Conservation (phyloP, 2,113 vertebrate species). For the Sinocyclocheilus anshuiensis region DNA sequence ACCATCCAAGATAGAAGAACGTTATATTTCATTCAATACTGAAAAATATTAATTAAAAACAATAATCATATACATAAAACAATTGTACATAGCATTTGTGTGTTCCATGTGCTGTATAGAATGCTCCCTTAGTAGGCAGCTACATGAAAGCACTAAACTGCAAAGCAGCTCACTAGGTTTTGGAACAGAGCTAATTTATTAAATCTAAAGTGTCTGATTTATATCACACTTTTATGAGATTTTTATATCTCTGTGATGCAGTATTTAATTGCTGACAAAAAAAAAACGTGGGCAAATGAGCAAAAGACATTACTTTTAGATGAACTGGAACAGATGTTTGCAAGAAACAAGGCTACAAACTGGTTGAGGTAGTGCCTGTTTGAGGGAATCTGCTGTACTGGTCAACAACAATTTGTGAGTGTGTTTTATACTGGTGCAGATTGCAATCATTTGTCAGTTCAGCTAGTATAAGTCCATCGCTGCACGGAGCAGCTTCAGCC, state of each 20-base stretch:
- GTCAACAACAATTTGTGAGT: not conserved
- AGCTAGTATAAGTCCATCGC: conserved; percentile 26
- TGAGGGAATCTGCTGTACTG: not conserved
- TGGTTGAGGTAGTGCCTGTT: not conserved
- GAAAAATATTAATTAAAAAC: not conserved
- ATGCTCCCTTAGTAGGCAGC: not conserved
- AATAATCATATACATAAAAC: not conserved
- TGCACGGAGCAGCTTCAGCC: conserved; percentile 30
- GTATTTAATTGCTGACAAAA: not conserved
- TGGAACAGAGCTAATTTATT: not conserved
- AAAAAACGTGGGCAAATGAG: not conserved
- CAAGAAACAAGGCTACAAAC: not conserved
- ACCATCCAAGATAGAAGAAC: not conserved
- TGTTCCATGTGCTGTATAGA: not conserved
- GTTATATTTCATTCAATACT: not conserved
- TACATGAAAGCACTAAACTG: not conserved
- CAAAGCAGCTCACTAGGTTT: not conserved
- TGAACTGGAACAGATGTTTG: not conserved
- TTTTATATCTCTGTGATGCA: not conserved
- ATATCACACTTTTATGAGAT: not conserved
- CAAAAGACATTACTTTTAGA: not conserved
- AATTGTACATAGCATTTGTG: not conserved
- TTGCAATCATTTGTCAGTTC: conserved; percentile 44
- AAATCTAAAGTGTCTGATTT: not conserved
- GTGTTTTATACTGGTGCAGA: not conserved